A percentile compares a stretch with the other conserved stretches of the same genome.
phyloP scores from a whole-genome alignment of 2,888 invertebrate genomes.

The Drosophila eohydei region DNA sequence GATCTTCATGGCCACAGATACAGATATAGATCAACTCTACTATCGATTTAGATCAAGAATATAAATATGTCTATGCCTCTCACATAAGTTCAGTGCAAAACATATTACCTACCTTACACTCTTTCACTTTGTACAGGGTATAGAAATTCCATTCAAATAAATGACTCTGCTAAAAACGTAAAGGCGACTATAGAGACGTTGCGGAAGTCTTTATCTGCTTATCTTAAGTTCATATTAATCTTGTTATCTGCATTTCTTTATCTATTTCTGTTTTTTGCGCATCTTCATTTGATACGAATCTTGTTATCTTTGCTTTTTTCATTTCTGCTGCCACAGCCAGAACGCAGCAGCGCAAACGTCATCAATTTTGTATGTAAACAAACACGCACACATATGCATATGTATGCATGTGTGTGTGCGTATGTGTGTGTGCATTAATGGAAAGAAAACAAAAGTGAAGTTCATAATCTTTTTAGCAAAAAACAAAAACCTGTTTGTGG shows the following conservation, averaged over 20 bases:
- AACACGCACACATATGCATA: neutral
- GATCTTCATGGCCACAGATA: no score
- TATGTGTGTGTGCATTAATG: neutral
- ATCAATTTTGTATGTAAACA: conserved; percentile 28
- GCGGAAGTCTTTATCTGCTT: conserved; percentile 7
- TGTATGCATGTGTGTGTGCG: neutral
- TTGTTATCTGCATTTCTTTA: neutral
- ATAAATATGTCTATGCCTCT: no score
- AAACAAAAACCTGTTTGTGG: conserved; percentile 57
- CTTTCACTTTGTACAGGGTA: neutral
- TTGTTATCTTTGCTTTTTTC: conserved; percentile 24
- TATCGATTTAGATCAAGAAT: no score
- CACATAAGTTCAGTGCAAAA: no score
- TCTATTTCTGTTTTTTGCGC: conserved; percentile 5
- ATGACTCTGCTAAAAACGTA: neutral
- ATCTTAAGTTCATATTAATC: neutral
- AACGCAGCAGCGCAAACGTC: conserved; percentile 52
- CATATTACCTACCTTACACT: neutral
- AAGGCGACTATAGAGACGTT: neutral
- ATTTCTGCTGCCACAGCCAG: conserved; percentile 31
- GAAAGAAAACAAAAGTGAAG: conserved; percentile 71
- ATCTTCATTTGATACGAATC: conserved; percentile 8
- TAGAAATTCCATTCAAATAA: neutral
- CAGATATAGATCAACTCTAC: no score
- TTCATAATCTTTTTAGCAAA: conserved; percentile 39